phyloP scores from a whole-genome alignment of 2,797 vertebrate species.

The Leuciscus waleckii region DNA sequence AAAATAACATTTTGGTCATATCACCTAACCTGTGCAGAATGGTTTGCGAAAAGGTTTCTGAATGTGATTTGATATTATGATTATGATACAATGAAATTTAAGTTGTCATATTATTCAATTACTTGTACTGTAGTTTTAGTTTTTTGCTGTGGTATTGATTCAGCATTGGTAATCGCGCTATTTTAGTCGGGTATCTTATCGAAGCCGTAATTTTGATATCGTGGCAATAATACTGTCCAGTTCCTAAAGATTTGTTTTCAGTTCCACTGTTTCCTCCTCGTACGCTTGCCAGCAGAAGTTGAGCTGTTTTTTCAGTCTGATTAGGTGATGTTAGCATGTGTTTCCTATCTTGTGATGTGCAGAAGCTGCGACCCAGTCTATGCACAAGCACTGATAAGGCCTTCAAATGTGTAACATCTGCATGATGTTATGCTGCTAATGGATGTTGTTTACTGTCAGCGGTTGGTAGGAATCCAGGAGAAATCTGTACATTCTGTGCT shows the following conservation, averaged over 20 bases:
- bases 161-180: no score
- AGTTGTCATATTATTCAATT: no score
- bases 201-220: no score
- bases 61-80: no score
- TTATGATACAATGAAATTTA: no score
- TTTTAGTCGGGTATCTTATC: no score
- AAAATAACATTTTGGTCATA: no score
- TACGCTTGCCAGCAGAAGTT: not conserved
- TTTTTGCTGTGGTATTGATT: no score
- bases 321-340: slow-evolving; percentile 6
- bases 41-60: no score
- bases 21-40: no score
- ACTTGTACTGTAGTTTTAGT: no score
- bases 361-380: not conserved
- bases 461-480: slow-evolving; percentile 15
- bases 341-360: slow-evolving; percentile 22
- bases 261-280: not conserved
- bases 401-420: slow-evolving; percentile 38
- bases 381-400: slow-evolving; percentile 2
- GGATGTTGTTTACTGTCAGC: slow-evolving; percentile 1
- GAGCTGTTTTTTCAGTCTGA: slow-evolving; percentile 3
- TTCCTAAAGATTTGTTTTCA: slow-evolving; percentile 12
- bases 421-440: not conserved
- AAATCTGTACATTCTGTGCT: slow-evolving; percentile 44
- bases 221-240: not conserved